Conservation (phyloP, 2,797 vertebrate genomes). For the Spea hammondii region DNA sequence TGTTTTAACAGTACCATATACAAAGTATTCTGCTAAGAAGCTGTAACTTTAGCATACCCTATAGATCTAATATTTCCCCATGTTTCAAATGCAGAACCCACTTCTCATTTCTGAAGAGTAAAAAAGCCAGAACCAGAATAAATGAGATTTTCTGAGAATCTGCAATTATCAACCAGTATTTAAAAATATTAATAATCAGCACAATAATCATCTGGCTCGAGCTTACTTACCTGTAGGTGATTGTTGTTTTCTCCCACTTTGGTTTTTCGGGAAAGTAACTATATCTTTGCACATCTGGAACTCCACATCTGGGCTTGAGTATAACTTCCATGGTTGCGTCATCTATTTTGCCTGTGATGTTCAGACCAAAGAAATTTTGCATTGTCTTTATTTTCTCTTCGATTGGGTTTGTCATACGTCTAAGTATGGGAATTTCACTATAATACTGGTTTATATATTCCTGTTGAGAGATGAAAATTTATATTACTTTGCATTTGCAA, state of each 20-base stretch:
- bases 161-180: too few relatives aligned
- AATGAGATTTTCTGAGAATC: too few relatives aligned
- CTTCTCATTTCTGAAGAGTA: too few relatives aligned
- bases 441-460: constrained; percentile 40
- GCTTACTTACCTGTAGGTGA: constrained; percentile 45
- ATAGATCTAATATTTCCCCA: too few relatives aligned
- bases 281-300: constrained; percentile 40
- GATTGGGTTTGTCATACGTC: neutral
- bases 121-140: too few relatives aligned
- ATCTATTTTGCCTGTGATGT: constrained; percentile 22
- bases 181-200: too few relatives aligned
- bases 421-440: neutral
- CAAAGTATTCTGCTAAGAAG: too few relatives aligned
- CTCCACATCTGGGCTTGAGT: constrained; percentile 1
- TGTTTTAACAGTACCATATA: neutral
- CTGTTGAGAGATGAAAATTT: constrained; percentile 12
- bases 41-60: too few relatives aligned
- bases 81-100: too few relatives aligned
- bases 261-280: constrained; percentile 27
- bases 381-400: constrained; percentile 40
- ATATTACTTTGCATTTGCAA: neutral
- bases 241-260: constrained; percentile 42
- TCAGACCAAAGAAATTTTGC: constrained; percentile 36
- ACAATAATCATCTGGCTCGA: too few relatives aligned
- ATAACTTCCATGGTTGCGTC: neutral